These are phyloP conservation scores for Potorous gilbertii DNA, from an alignment of 2,797 vertebrate species.

Conservation along the genomic window DNA sequence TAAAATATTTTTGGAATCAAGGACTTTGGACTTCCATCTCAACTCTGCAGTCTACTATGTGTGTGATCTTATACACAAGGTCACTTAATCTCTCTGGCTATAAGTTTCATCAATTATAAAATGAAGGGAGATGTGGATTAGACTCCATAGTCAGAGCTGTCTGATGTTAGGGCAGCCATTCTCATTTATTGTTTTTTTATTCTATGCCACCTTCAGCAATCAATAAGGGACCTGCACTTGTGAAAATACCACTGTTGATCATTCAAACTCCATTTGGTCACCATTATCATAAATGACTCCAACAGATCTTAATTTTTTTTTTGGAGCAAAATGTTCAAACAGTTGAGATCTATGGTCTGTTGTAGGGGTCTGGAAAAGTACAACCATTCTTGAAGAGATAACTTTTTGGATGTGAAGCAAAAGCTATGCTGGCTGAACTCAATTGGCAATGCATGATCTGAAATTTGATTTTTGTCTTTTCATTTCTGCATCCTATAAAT, in stretches of 20 bases:
- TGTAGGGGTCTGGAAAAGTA: not conserved
- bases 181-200: constrained; percentile 57
- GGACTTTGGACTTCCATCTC: not conserved
- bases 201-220: constrained; percentile 66
- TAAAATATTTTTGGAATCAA: not conserved
- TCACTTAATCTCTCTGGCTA: not conserved
- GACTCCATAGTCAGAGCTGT: not conserved
- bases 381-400: not conserved
- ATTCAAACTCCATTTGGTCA: constrained; percentile 72
- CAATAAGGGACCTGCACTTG: constrained; percentile 72
- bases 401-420: not conserved
- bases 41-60: not conserved
- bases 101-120: not conserved
- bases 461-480: not conserved
- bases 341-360: constrained; percentile 46
- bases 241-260: constrained; percentile 71
- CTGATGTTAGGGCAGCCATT: constrained; percentile 45
- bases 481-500: not conserved
- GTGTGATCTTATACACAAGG: not conserved
- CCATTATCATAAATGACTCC: constrained; percentile 74
- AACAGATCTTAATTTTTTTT: constrained; percentile 64
- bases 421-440: not conserved
- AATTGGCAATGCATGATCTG: constrained; percentile 53
- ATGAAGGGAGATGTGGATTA: not conserved
- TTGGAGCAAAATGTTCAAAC: constrained; percentile 55